Evolutionary conservation across 2,113 vertebrate species (phyloP), one percentile per base, ranked within the genome.

Genomic region (Corythaixoides concolor): DNA sequence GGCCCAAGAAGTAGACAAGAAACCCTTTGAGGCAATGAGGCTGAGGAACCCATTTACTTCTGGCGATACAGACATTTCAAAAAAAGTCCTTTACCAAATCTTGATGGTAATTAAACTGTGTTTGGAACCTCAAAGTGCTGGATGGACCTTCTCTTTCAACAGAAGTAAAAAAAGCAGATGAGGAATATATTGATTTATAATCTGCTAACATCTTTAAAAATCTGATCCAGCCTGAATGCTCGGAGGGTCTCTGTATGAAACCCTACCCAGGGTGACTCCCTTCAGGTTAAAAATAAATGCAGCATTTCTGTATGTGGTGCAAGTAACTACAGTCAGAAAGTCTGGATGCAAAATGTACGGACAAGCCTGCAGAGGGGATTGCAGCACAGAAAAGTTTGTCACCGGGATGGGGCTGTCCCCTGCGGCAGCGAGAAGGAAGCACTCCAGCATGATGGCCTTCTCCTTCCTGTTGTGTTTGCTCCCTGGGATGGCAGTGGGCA

Each of bases 221-320:
- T 82, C 37, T 85, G 56, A 92, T 80, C 59, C 47, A 75, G 47
- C 24, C 75, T 69, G 69, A 93, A 77, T 63, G 62, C 32, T 89
- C 67, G 5, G 11, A 90, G 58, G 27, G 45, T 85, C 50, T 69
- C 70, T 49, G n/a, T 59, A 72, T 68, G 80, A 97, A 97, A 95
- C 41, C 49, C 24, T 89, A 75, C 20, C 37, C 74, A 5, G 27
- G 27, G 50, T 96, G 75, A 90, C 58, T 85, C 79, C 70, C 60
- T 91, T 66, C 43, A 24, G 35, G 82, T 88, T 94, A 97, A 95
- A 96, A 97, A 95, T 90, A 95, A 91, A 73, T 64, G 30, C 62
- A 88, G 85, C 45, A 49, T 88, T 85, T 91, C 85, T 85, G 17
- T 67, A 26, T 12, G n/a, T n/a, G 45, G 30, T 63, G 50, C 75